These are phyloP conservation scores for Rhadina sibilatrix DNA, from an alignment of 2,113 vertebrate species.

Conservation along the genomic window DNA sequence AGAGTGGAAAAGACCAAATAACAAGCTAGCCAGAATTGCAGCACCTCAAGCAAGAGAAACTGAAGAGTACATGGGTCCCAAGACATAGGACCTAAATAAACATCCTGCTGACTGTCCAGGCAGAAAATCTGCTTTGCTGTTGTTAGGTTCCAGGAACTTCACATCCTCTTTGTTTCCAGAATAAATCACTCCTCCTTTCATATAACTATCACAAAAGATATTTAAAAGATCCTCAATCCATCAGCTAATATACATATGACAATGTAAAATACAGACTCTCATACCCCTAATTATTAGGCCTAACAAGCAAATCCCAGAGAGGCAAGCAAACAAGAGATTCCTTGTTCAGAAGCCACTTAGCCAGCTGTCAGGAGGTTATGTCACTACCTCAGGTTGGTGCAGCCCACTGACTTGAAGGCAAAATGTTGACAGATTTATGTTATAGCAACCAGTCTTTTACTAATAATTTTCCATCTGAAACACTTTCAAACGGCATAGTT, in stretches of 20 bases:
- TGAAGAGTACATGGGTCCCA: background rate
- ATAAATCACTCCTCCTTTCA: background rate
- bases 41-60: background rate
- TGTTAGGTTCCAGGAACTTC: background rate
- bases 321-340: background rate
- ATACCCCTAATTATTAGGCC: background rate
- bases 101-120: background rate
- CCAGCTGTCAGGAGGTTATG: background rate
- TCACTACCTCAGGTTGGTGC: background rate
- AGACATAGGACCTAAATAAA: background rate
- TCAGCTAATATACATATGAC: background rate
- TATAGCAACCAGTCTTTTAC: background rate
- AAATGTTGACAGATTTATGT: background rate
- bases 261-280: background rate
- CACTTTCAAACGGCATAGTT: background rate
- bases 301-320: background rate
- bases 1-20: background rate
- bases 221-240: background rate
- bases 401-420: background rate
- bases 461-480: background rate
- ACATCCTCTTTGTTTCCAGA: background rate
- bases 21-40: background rate
- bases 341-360: background rate
- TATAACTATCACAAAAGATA: background rate
- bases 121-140: background rate